These are phyloP conservation scores for Lagocephalus sceleratus DNA, from an alignment of 2,797 vertebrate genomes.

Conservation along the genomic window DNA sequence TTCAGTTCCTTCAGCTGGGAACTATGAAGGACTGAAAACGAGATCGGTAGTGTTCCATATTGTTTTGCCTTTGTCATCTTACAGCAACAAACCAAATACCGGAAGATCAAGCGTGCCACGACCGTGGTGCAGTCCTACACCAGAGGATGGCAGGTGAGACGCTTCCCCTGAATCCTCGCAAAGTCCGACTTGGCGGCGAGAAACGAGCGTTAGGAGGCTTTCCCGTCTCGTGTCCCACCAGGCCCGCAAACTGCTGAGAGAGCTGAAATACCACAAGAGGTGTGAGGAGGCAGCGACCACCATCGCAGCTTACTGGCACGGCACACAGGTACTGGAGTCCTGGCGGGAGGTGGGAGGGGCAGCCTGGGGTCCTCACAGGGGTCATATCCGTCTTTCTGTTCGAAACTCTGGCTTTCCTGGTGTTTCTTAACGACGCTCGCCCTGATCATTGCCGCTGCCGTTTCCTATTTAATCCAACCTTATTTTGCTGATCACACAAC, in stretches of 20 bases:
- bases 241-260: conserved; percentile 89
- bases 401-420: conserved; percentile 2
- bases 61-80: conserved; percentile 4
- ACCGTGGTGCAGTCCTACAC: conserved; percentile 90
- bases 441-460: conserved; percentile 36
- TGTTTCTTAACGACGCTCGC: conserved; percentile 29
- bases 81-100: conserved; percentile 94
- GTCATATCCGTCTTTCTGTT: conserved; percentile 9
- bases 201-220: neutral
- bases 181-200: neutral
- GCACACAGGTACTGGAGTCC: conserved; percentile 84
- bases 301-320: conserved; percentile 92
- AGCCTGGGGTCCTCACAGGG: conserved; percentile 8
- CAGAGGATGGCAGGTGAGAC: conserved; percentile 92
- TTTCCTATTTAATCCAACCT: conserved; percentile 42
- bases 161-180: neutral
- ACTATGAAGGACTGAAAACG: too few relatives aligned
- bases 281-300: conserved; percentile 90
- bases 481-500: conserved; percentile 57
- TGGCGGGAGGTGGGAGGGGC: neutral
- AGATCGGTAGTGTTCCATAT: too few relatives aligned
- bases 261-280: conserved; percentile 91
- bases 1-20: too few relatives aligned
- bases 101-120: conserved; percentile 85
- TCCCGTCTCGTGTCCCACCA: conserved; percentile 45